These are phyloP conservation scores for Myotis brandtii DNA, from an alignment of 2,113 vertebrate genomes.

Conservation along the genomic window DNA sequence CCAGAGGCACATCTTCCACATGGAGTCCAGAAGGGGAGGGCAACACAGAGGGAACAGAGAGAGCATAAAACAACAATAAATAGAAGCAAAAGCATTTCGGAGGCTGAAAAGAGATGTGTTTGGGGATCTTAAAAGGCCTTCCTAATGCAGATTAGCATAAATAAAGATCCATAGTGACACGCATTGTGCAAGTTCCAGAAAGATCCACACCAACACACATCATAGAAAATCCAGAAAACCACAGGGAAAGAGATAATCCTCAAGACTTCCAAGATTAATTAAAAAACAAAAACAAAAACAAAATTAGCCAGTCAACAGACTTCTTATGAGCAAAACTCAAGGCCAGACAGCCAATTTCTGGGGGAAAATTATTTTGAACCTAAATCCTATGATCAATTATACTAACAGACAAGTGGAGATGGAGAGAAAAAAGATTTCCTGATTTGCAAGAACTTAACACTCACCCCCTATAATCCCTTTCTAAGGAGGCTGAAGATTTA, in stretches of 20 bases:
- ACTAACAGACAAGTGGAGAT: not conserved
- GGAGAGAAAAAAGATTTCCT: not conserved
- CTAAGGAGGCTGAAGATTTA: not conserved
- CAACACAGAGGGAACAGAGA: fast-evolving
- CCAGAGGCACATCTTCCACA: not conserved
- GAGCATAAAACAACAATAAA: not conserved
- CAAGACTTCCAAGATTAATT: not conserved
- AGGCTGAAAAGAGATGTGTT: not conserved
- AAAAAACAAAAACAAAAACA: not conserved
- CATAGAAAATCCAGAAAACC: not conserved
- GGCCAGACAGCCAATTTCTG: not conserved
- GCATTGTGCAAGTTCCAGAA: not conserved
- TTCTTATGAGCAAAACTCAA: not conserved
- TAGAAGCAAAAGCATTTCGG: not conserved
- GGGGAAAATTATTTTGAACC: not conserved
- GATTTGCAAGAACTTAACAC: conserved; percentile 5
- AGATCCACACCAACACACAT: not conserved
- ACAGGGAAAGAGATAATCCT: not conserved
- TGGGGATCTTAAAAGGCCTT: not conserved
- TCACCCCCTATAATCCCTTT: not conserved
- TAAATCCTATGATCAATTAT: not conserved
- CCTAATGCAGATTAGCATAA: not conserved
- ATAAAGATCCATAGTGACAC: not conserved
- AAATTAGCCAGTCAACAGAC: not conserved
- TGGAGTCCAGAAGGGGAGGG: not conserved